A percentile compares a stretch with the other conserved stretches of the same genome.
Conservation (phyloP, 2,113 vertebrate genomes). For the Epinephelus moara region DNA sequence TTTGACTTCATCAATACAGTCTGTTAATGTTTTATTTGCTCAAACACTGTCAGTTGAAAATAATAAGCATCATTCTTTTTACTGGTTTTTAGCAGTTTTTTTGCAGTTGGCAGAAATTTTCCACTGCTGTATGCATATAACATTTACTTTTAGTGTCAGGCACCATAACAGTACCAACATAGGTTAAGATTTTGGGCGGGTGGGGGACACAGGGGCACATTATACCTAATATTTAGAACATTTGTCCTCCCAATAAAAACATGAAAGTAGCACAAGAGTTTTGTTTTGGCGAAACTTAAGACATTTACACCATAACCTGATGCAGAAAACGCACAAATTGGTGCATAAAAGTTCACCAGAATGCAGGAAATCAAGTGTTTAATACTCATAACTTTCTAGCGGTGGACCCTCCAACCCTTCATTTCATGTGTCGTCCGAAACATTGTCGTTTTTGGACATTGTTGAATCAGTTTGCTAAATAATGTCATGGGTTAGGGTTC, state of each 20-base stretch:
- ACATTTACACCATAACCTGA: too few relatives aligned
- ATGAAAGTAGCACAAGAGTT: too few relatives aligned
- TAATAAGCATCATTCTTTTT: slow-evolving; percentile 7
- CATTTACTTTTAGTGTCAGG: background rate
- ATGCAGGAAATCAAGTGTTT: too few relatives aligned
- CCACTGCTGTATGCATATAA: background rate
- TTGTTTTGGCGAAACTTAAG: too few relatives aligned
- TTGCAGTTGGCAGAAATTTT: background rate
- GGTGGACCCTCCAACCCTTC: too few relatives aligned
- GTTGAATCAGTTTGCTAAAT: background rate
- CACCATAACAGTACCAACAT: background rate
- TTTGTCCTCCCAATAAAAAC: too few relatives aligned
- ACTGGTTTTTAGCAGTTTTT: background rate
- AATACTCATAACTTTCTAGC: too few relatives aligned
- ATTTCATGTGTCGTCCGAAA: background rate
- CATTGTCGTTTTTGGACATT: background rate
- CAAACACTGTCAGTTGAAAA: slow-evolving; percentile 8
- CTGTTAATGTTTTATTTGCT: slow-evolving; percentile 6
- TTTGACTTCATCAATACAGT: background rate
- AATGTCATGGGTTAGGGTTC: background rate
- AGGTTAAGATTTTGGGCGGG: too few relatives aligned
- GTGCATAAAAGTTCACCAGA: too few relatives aligned
- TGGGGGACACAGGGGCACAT: too few relatives aligned
- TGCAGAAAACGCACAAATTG: too few relatives aligned
- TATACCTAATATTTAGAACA: too few relatives aligned